A percentile compares a stretch with the other conserved stretches of the same genome.
phyloP scores from a whole-genome alignment of 2,888 invertebrate genomes.

The Athetis lepigone region DNA sequence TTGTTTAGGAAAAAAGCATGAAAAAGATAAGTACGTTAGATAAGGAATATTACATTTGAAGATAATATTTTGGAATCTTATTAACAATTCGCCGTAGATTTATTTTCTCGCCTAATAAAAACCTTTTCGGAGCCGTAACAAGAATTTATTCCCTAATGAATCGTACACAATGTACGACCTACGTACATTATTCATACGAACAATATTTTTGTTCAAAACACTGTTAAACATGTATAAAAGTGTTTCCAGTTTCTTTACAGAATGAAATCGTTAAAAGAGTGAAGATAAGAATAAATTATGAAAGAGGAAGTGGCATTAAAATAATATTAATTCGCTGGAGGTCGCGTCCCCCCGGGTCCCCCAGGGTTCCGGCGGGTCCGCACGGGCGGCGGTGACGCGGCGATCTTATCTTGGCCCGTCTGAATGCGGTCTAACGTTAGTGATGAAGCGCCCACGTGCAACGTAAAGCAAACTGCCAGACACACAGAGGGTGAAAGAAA shows the following conservation, averaged over 20 bases:
- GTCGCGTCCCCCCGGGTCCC: constrained; percentile 32
- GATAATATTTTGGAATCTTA: constrained; percentile 59
- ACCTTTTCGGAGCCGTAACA: constrained; percentile 58
- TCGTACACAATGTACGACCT: constrained; percentile 50
- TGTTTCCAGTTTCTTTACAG: constrained; percentile 58
- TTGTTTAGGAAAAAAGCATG: constrained; percentile 17
- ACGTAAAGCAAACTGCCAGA: not conserved
- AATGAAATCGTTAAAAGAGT: constrained; percentile 66
- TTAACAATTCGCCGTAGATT: constrained; percentile 59
- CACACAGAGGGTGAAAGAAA: no score
- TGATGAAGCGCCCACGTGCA: constrained; percentile 13
- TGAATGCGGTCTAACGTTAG: constrained; percentile 23
- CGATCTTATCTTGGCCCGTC: constrained; percentile 55
- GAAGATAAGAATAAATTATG: constrained; percentile 85
- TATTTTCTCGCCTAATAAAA: constrained; percentile 57
- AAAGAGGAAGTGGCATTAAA: constrained; percentile 78
- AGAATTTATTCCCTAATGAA: constrained; percentile 62
- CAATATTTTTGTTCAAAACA: constrained; percentile 57
- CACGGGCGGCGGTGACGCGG: constrained; percentile 46
- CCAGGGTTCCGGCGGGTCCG: not conserved
- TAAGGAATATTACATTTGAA: constrained; percentile 41
- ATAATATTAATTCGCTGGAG: constrained; percentile 76
- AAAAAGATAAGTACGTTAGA: constrained; percentile 38
- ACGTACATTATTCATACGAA: constrained; percentile 54
- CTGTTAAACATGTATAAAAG: constrained; percentile 64